A percentile compares a stretch with the other conserved stretches of the same genome.
Conservation (phyloP, 1,140 invertebrate genomes). For the Pseudoatta argentina region DNA sequence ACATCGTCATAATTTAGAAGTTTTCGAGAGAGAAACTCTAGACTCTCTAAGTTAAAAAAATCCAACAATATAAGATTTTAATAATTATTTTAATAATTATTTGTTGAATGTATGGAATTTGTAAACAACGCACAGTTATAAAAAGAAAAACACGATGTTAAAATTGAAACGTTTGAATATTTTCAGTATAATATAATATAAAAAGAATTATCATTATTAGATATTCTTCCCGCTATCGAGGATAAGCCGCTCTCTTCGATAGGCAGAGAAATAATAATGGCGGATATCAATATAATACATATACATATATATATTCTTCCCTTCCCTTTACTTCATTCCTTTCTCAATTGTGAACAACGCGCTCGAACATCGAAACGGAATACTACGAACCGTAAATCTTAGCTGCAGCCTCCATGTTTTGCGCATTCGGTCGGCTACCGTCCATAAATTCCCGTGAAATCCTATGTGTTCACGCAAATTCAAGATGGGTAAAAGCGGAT, state of each 20-base stretch:
- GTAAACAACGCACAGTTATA: not conserved
- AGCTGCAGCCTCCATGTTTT: slow-evolving; percentile 79
- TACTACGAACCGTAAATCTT: slow-evolving; percentile 78
- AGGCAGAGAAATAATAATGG: slow-evolving; percentile 36
- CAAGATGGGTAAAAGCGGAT: slow-evolving; percentile 4
- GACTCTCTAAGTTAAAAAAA: not conserved
- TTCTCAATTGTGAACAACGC: slow-evolving; percentile 45
- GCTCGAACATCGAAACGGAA: slow-evolving; percentile 69
- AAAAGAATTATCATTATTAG: slow-evolving; percentile 3
- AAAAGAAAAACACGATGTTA: not conserved
- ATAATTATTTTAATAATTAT: not conserved
- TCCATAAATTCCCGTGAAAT: slow-evolving; percentile 76
- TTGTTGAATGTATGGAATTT: not conserved
- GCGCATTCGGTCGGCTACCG: slow-evolving; percentile 78
- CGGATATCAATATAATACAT: not conserved
- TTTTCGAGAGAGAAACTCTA: not conserved
- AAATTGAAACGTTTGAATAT: too few relatives aligned
- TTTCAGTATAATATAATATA: not conserved
- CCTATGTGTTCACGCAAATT: slow-evolving; percentile 64
- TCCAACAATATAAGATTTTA: not conserved
- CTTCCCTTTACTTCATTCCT: not conserved
- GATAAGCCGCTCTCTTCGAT: slow-evolving; percentile 16
- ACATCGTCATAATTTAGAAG: slow-evolving; percentile 19
- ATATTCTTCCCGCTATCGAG: slow-evolving; percentile 7
- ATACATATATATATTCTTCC: not conserved